Evolutionary conservation across 2,797 vertebrate species (phyloP), one percentile per base, ranked within the genome.

Genomic region (Amniataba percoides): DNA sequence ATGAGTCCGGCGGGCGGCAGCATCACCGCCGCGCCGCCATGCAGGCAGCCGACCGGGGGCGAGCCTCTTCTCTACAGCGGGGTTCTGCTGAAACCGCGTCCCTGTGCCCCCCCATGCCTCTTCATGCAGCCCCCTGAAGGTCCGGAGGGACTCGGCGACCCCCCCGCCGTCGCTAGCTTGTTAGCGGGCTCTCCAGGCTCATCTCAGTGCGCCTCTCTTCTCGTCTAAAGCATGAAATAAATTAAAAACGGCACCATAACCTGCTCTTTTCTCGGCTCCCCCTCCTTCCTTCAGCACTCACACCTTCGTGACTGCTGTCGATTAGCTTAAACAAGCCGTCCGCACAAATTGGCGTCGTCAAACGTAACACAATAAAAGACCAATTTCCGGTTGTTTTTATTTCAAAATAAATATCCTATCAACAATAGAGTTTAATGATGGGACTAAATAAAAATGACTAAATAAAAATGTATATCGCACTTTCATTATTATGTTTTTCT

Each of bases 21-120:
- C 90, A 91, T 94, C 90, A 86, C 81, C 56, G 67, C 49, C 48
- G 64, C 42, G 3, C 55, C 52, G 57, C 5, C 78, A 51, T 6
- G 5, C 55, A 56, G 53, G 69, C 45, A 25, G 69, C 70, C 23
- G 71, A 9, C 34, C 16, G 76, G 43, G 25, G 56, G 76, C 68
- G 21, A 80, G 84, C 76, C 70, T 80, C 43, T 34, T 70, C 74
- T 11, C 16, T 1, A 45, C 27, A 9, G 8, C 3, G 65, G 45
- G 23, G 15, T 18, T 65, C 65, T 40, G 43, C 70, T 11, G 8
- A 53, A 81, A 65, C 53, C 0, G 31, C 36, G 45, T 12, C 42
- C 25, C 8, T 11, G 21, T 53, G 55, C 36, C 23, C 58, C 16
- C 0, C 52, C 84, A 83, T 78, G 19, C 31, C 56, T 75, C 39